Base-by-base conservation (phyloP, 1,140 invertebrate species). In the Nephotettix cincticeps region DNA sequence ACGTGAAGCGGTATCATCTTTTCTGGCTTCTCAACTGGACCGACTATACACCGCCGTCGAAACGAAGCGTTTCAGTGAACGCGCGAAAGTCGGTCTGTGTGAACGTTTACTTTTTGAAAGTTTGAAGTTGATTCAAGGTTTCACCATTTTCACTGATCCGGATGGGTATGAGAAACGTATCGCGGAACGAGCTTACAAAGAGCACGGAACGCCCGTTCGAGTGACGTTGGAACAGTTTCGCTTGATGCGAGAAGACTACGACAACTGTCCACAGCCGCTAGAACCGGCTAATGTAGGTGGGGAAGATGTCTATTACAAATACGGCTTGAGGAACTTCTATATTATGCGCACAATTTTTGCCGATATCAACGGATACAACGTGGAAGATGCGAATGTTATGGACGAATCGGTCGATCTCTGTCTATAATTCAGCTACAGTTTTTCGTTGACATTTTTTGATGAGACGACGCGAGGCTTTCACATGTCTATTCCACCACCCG, bases 51-150 rank as follows among this genome's bases (percentile, higher is more conserved):
- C 4, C 56, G 27, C 56, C 56, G 14, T 14, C 56, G 56, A 61
- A 61, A 27, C 56, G 56, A 3, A 61, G 56, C 56, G 56, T 61
- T 61, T 61, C 56, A 21, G 56, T 29, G 27, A 61, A 61, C n/a
- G 21, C 56, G 27, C 2, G 56, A 13, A 61, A 61, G 23, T 61
- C 56, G 27, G 21, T 25, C 2, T 61, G 56, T 23, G 25, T 61
- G 13, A 61, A 61, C 56, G 56, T 61, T 9, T 61, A 61, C 27
- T 61, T 21, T n/a, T 9, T 11, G 9, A 61, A 61, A 27, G 23
- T 25, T 1, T 25, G 56, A 9, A 2, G 21, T 25, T 61, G 23
- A 61, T 61, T 4, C 56, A 25, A 14, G 56, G 56, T 2, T 61
- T 61, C 56, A 25, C 4, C 56, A 61, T 61, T 27, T 61, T 61